These are phyloP conservation scores for Engystomops pustulosus DNA, from an alignment of 2,113 vertebrate species.

Conservation along the genomic window DNA sequence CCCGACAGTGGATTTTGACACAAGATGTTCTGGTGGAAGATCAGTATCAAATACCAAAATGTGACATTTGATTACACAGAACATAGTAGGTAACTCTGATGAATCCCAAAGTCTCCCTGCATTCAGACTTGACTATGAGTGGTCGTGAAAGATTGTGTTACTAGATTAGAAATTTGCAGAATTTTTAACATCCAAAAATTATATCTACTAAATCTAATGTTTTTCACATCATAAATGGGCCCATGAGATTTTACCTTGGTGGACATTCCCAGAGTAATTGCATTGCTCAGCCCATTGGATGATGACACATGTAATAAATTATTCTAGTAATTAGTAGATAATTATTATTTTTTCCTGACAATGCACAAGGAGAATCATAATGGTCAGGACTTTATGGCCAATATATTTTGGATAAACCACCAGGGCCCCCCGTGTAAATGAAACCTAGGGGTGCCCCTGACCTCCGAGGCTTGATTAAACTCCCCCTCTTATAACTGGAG, in stretches of 20 bases:
- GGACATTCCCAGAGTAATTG: background rate
- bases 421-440: background rate
- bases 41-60: too few species aligned
- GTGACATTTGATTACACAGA: too few species aligned
- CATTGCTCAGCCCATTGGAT: background rate
- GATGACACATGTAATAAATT: background rate
- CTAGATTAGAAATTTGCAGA: too few species aligned
- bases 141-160: too few species aligned
- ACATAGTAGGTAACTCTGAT: too few species aligned
- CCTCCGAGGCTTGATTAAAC: slow-evolving; percentile 21
- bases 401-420: background rate
- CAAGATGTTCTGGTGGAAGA: too few species aligned
- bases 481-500: background rate
- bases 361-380: background rate
- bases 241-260: background rate
- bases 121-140: too few species aligned
- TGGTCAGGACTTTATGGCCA: background rate
- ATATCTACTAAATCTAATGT: too few species aligned
- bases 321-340: background rate
- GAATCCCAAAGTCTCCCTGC: too few species aligned
- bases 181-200: too few species aligned
- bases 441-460: background rate
- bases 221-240: background rate
- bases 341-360: background rate
- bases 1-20: too few species aligned